Base-by-base conservation (phyloP, 1,140 invertebrate genomes). In the Euura lappo region DNA sequence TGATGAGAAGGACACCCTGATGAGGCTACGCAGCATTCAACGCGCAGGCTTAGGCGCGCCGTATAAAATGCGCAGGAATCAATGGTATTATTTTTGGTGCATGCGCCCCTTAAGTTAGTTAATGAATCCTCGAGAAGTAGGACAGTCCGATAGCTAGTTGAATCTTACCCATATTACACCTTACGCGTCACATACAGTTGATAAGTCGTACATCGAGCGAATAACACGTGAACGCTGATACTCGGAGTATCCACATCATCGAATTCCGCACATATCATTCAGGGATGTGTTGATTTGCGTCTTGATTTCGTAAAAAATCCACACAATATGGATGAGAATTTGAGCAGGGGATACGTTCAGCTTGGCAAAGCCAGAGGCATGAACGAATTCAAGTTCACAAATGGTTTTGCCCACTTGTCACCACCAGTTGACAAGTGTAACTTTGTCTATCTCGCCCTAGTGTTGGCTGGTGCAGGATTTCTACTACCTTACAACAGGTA, bases 401-500 rank as follows among this genome's bases (percentile, higher is more conserved):
- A 89, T 74, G 89, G 88, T 66, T 89, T 90, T 75, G 86, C 87
- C 44, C 89, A 90, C 78, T 80, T 91, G 71, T 90, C 91, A 8
- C 93, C 93, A 44, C 94, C 94, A 7, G 90, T 92, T 72, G 94
- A 96, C 86, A 90, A 91, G 78, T 93, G 91, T 83, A 93, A 94
- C 84, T 90, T 91, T 42, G 93, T 97, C 69, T 97, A 96, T 81
- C 82, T 95, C 69, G 92, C 94, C 0, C 89, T 98, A 64, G 88
- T 97, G 5, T 87, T 96, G 44, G 95, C 95, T 51, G 96, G 96
- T n/a, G 92, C 94, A 75, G 96, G 96, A 28, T 97, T 97, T 81
- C 90, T 98, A 8, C 87, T 98, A 45, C 96, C 96, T 1, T 98
- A 97, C 85, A 97, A 97, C 89, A 96, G 94, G 94, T 95, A 60